These are phyloP conservation scores for Seira ritae DNA, from an alignment of 2,888 invertebrate genomes.

Conservation along the genomic window DNA sequence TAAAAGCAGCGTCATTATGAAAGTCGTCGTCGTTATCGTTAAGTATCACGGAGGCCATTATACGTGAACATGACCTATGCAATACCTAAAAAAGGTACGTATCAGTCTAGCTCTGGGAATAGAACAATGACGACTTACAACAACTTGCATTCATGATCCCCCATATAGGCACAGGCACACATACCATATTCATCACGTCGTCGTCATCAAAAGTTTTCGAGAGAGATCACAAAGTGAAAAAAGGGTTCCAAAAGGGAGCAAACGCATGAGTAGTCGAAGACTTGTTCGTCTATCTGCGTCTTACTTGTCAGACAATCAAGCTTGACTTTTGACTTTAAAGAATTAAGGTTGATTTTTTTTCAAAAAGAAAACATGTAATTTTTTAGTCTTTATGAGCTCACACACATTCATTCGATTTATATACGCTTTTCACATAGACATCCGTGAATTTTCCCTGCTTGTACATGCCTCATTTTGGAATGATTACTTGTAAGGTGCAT, in stretches of 20 bases:
- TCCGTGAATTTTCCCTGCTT: neutral
- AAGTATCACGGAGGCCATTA: conserved; percentile 60
- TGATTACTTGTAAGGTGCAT: conserved; percentile 43
- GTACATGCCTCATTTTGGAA: conserved; percentile 19
- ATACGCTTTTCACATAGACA: neutral
- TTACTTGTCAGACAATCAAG: conserved; percentile 56
- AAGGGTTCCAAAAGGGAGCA: conserved; percentile 36
- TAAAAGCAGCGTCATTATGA: conserved; percentile 54
- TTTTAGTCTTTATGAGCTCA: conserved; percentile 58
- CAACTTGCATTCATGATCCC: too few species aligned
- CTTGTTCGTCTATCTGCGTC: conserved; percentile 32
- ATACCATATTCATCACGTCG: conserved; percentile 16
- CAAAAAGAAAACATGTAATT: conserved; percentile 57
- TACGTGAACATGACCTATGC: neutral
- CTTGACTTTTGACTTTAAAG: conserved; percentile 60
- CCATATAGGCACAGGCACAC: neutral
- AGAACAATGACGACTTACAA: neutral
- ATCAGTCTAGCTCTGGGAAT: neutral
- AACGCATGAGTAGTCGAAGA: conserved; percentile 35
- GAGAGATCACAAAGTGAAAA: conserved; percentile 7
- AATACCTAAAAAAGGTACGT: conserved; percentile 7
- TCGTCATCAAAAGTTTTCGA: too few species aligned
- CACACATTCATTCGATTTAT: conserved; percentile 26
- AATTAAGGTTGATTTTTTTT: conserved; percentile 52
- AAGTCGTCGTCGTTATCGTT: conserved; percentile 62